phyloP scores from a whole-genome alignment of 2,888 invertebrate species.

The Pollenia amentaria region DNA sequence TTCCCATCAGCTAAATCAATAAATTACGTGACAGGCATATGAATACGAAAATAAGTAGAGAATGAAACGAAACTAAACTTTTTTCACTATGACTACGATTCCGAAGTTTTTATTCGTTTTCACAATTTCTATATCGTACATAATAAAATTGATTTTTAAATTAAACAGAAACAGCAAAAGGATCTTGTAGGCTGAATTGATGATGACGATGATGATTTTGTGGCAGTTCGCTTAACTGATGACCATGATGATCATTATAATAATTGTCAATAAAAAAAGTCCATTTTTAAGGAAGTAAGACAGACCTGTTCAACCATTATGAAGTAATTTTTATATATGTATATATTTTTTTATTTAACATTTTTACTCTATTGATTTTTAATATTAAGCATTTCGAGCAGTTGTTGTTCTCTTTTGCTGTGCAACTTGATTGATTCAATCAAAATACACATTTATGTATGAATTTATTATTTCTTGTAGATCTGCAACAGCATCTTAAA shows the following conservation, averaged over 20 bases:
- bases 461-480: conserved; percentile 76
- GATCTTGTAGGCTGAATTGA: conserved; percentile 57
- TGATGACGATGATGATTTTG: conserved; percentile 48
- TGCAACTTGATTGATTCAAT: conserved; percentile 82
- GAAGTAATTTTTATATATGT: conserved; percentile 42
- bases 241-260: conserved; percentile 11
- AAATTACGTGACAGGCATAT: conserved; percentile 84
- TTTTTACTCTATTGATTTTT: conserved; percentile 63
- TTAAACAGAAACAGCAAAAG: conserved; percentile 43
- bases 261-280: conserved; percentile 32
- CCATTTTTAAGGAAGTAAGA: conserved; percentile 23
- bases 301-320: conserved; percentile 65
- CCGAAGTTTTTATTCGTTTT: conserved; percentile 45
- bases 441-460: conserved; percentile 77
- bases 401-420: conserved; percentile 31
- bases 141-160: conserved; percentile 68
- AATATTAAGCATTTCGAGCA: conserved; percentile 50
- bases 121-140: conserved; percentile 54
- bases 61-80: conserved; percentile 12
- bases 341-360: conserved; percentile 30
- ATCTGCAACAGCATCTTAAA: conserved; percentile 68
- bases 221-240: not conserved
- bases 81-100: conserved; percentile 33
- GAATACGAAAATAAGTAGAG: conserved; percentile 42
- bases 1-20: conserved; percentile 84